Evolutionary conservation across 2,113 vertebrate genomes (phyloP), one percentile per base, ranked within the genome.

Genomic region (Saimiri boliviensis): DNA sequence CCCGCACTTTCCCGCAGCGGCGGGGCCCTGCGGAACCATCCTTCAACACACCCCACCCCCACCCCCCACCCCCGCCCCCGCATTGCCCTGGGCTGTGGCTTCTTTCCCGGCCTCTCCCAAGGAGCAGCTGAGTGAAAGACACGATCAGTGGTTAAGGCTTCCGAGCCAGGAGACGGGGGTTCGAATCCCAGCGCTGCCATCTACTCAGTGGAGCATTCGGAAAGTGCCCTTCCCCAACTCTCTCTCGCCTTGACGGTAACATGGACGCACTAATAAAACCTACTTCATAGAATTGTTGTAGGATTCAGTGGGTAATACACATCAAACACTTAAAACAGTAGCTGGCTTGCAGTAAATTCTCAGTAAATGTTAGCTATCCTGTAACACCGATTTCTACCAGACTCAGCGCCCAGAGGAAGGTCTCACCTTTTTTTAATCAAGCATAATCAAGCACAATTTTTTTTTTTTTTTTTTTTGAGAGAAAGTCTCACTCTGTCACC

Each of bases 341-440:
- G 30, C 82, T 52, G 79, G 2, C 54, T 63, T 3, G 1, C 14
- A 40, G 37, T 47, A 40, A 84, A 58, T 17, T 25, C 42, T 84
- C 92, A 88, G 20, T 96, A 87, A 95, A 91, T 12, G 8, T 52
- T 52, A 37, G 49, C 40, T 20, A 14, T 25, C 3, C 2, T 13
- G 0, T 49, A 4, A 14, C n/a, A 16, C 35, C 0, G 1, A 27
- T 14, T 49, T 49, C 60, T 42, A 14, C 11, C 81, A 17, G 20
- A 40, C 14, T 58, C 58, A 3, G 11, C 13, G 21, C 2, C 0
- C 1, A 27, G 42, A n/a, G 4, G 40, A 27, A 37, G 83, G 32
- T 16, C 25, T 2, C 7, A 19, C 6, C 7, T 35, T 42, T 54
- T 63, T 5, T 8, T 23, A 7, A 32, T 2, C 16, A 7, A 6